Base-by-base conservation (phyloP, 2,888 invertebrate species). In the Monoplex corrugatus region DNA sequence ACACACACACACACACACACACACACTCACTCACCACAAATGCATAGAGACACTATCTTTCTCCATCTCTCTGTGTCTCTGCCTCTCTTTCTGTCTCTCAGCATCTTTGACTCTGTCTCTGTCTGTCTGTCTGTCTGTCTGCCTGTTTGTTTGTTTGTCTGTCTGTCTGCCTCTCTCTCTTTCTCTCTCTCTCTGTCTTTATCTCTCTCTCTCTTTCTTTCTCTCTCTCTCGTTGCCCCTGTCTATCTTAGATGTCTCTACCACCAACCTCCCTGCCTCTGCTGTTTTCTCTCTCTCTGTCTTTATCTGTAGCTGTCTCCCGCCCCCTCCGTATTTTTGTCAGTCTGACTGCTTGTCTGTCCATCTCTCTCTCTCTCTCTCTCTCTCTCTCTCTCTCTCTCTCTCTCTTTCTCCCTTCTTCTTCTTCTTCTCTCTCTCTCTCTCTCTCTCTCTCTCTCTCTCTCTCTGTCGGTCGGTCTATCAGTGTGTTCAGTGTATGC, bases 391-490 rank as follows among this genome's bases (percentile, higher is more conserved):
- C 75, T 75, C 0, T n/a, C 75, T n/a, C 13, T 38, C 75, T n/a
- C n/a, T n/a, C 75, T 28, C 38, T 75, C 75, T 75, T 75, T n/a
- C n/a, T 75, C 38, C 16, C 38, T 16, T 75, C 23, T 13, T 38
- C 38, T 28, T 38, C 38, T 75, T 75, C 75, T 28, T 75, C 38
- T 1, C 75, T n/a, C 13, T n/a, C 75, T n/a, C n/a, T n/a, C 16
- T 80, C 43, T 80, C 80, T 80, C 32, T 82, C 13, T 84, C 23
- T 72, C 63, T 63, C 0, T 63, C 63, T 63, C 63, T 63, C 63
- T 63, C 63, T 63, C 0, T 6, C 8, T 6, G 0, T 2, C 63
- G 19, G 28, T 63, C 63, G 19, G 28, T 63, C 63, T 63, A 23
- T 63, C n/a, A 0, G 13, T 0, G 13, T 38, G 19, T 8, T 40